A percentile compares a stretch with the other conserved stretches of the same genome.
Evolutionary conservation across 2,113 vertebrate species (phyloP).

Genomic region (human (Homo sapiens)): DNA sequence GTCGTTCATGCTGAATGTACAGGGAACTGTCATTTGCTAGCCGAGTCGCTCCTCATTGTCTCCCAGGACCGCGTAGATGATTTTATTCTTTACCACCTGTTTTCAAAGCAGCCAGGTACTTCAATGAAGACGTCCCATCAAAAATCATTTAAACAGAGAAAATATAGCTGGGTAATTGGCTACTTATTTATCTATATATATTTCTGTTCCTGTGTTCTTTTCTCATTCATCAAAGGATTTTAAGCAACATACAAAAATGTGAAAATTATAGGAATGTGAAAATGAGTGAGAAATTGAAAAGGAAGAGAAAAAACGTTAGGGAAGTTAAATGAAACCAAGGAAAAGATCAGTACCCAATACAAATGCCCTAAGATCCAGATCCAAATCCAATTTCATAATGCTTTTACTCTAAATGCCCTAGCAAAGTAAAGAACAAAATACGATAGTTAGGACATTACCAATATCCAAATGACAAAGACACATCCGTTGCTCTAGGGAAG

Average conservation of each 20-base stretch:
- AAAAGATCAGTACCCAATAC: rapidly evolving
- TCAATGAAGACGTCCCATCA: no score
- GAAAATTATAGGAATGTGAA: background rate
- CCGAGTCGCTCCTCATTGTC: no score
- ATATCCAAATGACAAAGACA: background rate
- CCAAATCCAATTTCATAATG: no score
- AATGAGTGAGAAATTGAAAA: background rate
- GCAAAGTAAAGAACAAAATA: background rate
- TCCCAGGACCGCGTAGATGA: background rate
- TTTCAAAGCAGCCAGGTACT: background rate
- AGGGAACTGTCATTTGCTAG: no score
- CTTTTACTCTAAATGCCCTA: background rate
- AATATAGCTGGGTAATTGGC: no score
- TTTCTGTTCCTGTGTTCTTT: background rate
- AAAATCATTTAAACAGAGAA: background rate
- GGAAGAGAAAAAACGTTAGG: background rate
- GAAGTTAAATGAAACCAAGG: background rate
- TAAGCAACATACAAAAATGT: background rate
- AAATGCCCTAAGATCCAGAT: background rate
- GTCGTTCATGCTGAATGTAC: no score
- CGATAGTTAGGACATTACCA: no score
- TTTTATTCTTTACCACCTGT: background rate
- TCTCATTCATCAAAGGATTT: background rate
- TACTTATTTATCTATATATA: rapidly evolving
- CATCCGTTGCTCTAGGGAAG: background rate